Evolutionary conservation across 2,888 invertebrate species (phyloP).

Genomic region (Lagria hirta): DNA sequence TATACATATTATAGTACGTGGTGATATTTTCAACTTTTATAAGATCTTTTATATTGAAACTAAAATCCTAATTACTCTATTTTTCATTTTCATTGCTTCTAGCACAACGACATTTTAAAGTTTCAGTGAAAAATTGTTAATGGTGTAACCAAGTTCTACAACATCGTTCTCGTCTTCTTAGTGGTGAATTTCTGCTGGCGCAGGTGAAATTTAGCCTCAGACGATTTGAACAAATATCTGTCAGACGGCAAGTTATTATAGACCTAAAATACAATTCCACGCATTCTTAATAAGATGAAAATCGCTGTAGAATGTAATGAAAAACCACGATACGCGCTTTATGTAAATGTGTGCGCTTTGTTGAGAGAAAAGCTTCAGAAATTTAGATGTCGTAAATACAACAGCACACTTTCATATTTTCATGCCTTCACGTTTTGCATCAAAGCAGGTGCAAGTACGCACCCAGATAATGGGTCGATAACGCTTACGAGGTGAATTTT

Average conservation of each 20-base stretch:
- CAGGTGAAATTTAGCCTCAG: constrained; percentile 35
- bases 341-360: constrained; percentile 41
- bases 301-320: constrained; percentile 46
- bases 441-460: constrained; percentile 20
- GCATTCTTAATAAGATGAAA: constrained; percentile 50
- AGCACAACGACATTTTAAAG: too few species aligned
- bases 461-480: constrained; percentile 29
- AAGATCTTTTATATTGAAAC: too few species aligned
- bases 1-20: too few species aligned
- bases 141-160: too few species aligned
- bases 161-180: too few species aligned
- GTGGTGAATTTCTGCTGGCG: constrained; percentile 21
- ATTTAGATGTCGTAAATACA: constrained; percentile 28
- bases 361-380: constrained; percentile 24
- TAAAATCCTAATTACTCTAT: too few species aligned
- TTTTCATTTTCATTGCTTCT: too few species aligned
- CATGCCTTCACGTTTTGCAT: constrained; percentile 16
- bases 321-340: constrained; percentile 45
- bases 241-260: constrained; percentile 44
- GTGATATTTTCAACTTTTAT: too few species aligned
- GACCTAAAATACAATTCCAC: constrained; percentile 45
- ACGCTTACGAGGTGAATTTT: constrained; percentile 27
- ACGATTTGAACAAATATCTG: constrained; percentile 46
- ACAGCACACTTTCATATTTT: constrained; percentile 21
- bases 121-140: too few species aligned